These are phyloP conservation scores for Cyclophora punctaria DNA, from an alignment of 2,888 invertebrate species.

Conservation along the genomic window DNA sequence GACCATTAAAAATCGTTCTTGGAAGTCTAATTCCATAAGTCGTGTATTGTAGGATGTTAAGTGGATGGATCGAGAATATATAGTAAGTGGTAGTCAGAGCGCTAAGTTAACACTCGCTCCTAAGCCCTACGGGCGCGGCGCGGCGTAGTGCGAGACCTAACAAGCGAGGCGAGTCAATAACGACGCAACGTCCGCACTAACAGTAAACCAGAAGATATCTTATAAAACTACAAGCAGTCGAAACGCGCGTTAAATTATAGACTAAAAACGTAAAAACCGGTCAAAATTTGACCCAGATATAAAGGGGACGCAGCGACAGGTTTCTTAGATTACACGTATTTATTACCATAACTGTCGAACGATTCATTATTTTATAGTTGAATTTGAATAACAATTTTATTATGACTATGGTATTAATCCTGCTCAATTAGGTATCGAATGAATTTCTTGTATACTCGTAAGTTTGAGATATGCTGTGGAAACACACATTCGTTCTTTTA, in stretches of 20 bases:
- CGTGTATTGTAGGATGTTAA: too few relatives aligned
- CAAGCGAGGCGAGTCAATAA: slow-evolving; percentile 15
- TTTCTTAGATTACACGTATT: slow-evolving; percentile 16
- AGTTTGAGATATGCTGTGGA: background rate
- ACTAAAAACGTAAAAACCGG: slow-evolving; percentile 5
- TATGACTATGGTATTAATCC: background rate
- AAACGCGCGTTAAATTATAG: slow-evolving; percentile 14
- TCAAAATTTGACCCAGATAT: slow-evolving; percentile 13
- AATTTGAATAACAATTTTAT: slow-evolving; percentile 4
- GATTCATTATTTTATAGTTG: slow-evolving; percentile 10
- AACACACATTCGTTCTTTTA: too few relatives aligned
- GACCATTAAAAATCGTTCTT: too few relatives aligned
- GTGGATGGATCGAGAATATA: too few relatives aligned
- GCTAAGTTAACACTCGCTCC: slow-evolving; percentile 27
- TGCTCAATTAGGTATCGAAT: too few relatives aligned
- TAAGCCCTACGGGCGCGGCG: slow-evolving; percentile 20
- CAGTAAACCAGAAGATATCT: slow-evolving; percentile 2
- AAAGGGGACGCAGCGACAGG: slow-evolving; percentile 13
- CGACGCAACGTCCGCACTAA: slow-evolving; percentile 11
- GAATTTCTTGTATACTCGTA: background rate
- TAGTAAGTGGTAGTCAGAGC: slow-evolving; percentile 5
- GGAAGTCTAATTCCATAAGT: too few relatives aligned
- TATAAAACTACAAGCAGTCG: slow-evolving; percentile 12
- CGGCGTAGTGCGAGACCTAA: slow-evolving; percentile 11
- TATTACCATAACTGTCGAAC: slow-evolving; percentile 15